Base-by-base conservation (phyloP, 2,888 invertebrate species). In the Lordiphosa andalusiaca region DNA sequence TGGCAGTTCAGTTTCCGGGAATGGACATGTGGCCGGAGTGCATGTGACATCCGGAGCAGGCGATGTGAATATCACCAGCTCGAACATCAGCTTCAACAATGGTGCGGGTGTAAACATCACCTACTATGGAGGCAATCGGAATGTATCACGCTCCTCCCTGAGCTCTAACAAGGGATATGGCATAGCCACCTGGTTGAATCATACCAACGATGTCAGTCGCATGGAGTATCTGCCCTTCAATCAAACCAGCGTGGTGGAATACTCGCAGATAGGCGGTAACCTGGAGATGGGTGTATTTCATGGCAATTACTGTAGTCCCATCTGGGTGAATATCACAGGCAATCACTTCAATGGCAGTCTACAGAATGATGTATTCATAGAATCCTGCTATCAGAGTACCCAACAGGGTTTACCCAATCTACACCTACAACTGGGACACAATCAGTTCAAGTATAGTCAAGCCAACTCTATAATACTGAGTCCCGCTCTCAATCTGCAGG, bases 51-150 rank as follows among this genome's bases (percentile, higher is more conserved):
- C 93, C 74, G 99, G 99, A 2, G 97, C 95, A 0, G 97, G 97
- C 1, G 98, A 98, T 88, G 92, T 99, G 0, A 98, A 98, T 88
- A 92, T 99, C 3, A 98, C 98, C 16, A 93, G 95, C 76, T 96
- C 97, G 68, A 92, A 94, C 77, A 94, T 99, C 70, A 94, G 95
- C 13, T 95, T 96, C 74, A 99, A 99, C 88, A 92, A 94, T 85
- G 98, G 97, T 1, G 97, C 97, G 84, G 99, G 99, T 0, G 92
- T 99, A 7, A 99, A 99, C 88, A 94, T 99, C 9, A 98, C 98
- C 0, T 96, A 96, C 62, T 95, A 96, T 3, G 99, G 99, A 0
- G 99, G 99, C 0, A 95, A 95, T 76, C 92, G 97, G 66, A 98
- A 99, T 84, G 92, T 99, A 61, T 98, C 98, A 9, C 92, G 93